Percentiles rank a stretch among this genome's conserved stretches.
phyloP scores from a whole-genome alignment of 2,888 invertebrate species.

The Anthrax anthrax region DNA sequence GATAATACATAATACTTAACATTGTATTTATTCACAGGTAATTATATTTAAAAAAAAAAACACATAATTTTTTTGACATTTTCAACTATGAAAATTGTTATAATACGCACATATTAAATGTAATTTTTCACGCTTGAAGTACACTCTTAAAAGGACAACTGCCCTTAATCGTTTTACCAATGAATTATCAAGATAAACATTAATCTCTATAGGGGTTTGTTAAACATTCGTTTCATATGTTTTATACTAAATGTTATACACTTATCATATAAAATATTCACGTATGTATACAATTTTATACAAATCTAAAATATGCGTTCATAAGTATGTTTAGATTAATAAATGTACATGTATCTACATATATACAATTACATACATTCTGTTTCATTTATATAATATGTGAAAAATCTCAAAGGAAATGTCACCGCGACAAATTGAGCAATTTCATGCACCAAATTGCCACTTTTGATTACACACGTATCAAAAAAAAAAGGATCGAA shows the following conservation, averaged over 20 bases:
- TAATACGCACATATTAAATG: not conserved
- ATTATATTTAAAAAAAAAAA: not conserved
- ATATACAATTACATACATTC: too few relatives aligned
- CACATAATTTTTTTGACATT: too few relatives aligned
- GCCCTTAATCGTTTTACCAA: slow-evolving; percentile 4
- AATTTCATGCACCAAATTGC: slow-evolving; percentile 37
- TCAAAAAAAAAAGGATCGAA: not conserved
- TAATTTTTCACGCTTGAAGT: slow-evolving; percentile 7
- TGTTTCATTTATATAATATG: too few relatives aligned
- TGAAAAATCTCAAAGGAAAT: slow-evolving; percentile 3
- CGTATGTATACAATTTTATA: not conserved
- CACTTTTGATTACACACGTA: slow-evolving; percentile 16
- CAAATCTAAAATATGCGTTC: not conserved
- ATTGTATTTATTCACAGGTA: slow-evolving; percentile 6
- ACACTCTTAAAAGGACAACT: slow-evolving; percentile 4
- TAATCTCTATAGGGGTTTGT: not conserved
- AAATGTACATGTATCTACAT: not conserved
- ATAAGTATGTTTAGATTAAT: not conserved
- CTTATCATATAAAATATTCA: not conserved
- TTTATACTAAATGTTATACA: not conserved
- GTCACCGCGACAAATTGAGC: slow-evolving; percentile 22
- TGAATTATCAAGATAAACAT: not conserved
- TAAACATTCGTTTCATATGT: not conserved
- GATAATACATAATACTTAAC: slow-evolving; percentile 5
- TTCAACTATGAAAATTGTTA: too few relatives aligned